Evolutionary conservation across 2,888 invertebrate species (phyloP).

Genomic region (Macroteleia sp.): DNA sequence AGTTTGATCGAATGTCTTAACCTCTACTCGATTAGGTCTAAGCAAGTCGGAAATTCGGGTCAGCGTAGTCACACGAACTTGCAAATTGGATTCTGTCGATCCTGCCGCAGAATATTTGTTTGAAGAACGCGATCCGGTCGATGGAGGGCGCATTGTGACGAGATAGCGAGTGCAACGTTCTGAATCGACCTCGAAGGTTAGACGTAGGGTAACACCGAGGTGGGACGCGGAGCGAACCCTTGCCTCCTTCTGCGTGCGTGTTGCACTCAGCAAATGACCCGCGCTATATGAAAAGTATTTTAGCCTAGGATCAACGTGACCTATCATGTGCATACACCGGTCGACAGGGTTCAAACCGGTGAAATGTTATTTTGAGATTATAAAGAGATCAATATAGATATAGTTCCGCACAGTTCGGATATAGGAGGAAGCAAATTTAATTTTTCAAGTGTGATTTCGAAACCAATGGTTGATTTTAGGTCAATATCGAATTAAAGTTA

Average conservation of each 20-base stretch:
- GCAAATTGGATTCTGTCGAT: slow-evolving; percentile 24
- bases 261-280: slow-evolving; percentile 44
- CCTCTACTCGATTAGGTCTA: background rate
- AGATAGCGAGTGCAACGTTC: slow-evolving; percentile 61
- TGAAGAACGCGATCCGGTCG: slow-evolving; percentile 48
- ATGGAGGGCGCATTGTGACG: slow-evolving; percentile 52
- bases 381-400: slow-evolving; percentile 30
- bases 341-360: slow-evolving; percentile 15
- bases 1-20: too few species aligned
- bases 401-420: slow-evolving; percentile 7
- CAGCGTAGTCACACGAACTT: background rate
- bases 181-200: slow-evolving; percentile 62
- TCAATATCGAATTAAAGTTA: background rate
- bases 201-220: slow-evolving; percentile 44
- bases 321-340: slow-evolving; percentile 39
- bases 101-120: slow-evolving; percentile 40
- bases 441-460: background rate
- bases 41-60: slow-evolving; percentile 10
- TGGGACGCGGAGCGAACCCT: slow-evolving; percentile 26
- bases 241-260: slow-evolving; percentile 40
- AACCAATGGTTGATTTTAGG: background rate
- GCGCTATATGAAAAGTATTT: slow-evolving; percentile 50
- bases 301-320: slow-evolving; percentile 34
- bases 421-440: background rate
- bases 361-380: slow-evolving; percentile 33